These are phyloP conservation scores for Eudemis profundana DNA, from an alignment of 2,888 invertebrate species.

Conservation along the genomic window DNA sequence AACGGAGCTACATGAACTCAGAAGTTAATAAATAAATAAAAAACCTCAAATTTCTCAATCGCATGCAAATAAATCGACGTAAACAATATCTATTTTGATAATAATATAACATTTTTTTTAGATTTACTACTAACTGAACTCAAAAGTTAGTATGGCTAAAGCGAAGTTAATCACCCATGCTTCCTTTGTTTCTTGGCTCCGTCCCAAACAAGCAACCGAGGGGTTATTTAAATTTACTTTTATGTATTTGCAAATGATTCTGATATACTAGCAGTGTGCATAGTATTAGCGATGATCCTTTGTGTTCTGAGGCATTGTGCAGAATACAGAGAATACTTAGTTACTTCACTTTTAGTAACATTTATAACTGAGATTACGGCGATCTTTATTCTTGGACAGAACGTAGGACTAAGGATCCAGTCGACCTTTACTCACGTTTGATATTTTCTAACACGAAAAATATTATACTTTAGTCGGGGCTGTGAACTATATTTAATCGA, in stretches of 20 bases:
- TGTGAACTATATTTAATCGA: too few relatives aligned
- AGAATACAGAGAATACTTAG: background rate
- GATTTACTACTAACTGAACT: background rate
- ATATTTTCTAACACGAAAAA: background rate
- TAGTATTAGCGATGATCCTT: background rate
- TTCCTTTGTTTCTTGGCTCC: slow-evolving; percentile 29
- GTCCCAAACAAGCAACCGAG: slow-evolving; percentile 18
- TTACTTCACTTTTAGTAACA: background rate
- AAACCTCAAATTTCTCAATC: too few relatives aligned
- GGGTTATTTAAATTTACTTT: slow-evolving; percentile 11
- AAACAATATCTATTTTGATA: too few relatives aligned
- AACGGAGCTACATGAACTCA: too few relatives aligned
- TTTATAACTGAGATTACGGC: background rate
- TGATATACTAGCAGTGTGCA: background rate
- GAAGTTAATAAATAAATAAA: too few relatives aligned
- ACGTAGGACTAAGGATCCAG: background rate
- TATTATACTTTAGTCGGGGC: background rate
- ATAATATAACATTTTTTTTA: too few relatives aligned
- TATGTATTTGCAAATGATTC: slow-evolving; percentile 3
- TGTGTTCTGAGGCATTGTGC: background rate
- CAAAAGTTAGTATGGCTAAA: slow-evolving; percentile 6
- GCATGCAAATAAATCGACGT: too few relatives aligned
- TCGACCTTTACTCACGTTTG: background rate
- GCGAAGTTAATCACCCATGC: slow-evolving; percentile 33
- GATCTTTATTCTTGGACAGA: background rate